phyloP scores from a whole-genome alignment of 2,797 vertebrate species.

The Anabas testudineus region DNA sequence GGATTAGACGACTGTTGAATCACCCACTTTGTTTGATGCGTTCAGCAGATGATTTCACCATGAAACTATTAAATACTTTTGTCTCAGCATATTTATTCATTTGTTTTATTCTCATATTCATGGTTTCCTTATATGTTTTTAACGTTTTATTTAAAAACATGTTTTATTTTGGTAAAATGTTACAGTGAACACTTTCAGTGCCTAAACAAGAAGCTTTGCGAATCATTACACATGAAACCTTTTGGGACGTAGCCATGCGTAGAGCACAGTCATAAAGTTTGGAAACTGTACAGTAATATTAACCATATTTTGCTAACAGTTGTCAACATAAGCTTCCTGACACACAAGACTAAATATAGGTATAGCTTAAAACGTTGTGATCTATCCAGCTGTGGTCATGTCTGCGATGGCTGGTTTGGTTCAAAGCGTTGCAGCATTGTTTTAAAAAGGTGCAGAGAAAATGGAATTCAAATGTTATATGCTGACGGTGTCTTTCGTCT shows the following conservation, averaged over 20 bases:
- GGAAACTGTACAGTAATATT: too few species aligned
- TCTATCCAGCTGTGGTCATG: too few species aligned
- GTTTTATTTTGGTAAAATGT: background rate
- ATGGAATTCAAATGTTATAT: background rate
- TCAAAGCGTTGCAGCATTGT: background rate
- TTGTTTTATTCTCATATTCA: background rate
- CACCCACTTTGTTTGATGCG: background rate
- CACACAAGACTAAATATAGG: background rate
- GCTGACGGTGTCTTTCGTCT: too few species aligned
- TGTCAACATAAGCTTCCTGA: too few species aligned
- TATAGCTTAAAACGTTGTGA: too few species aligned
- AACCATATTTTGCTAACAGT: too few species aligned
- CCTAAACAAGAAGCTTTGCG: too few species aligned
- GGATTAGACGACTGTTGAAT: background rate
- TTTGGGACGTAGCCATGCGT: too few species aligned
- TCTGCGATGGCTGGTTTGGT: background rate
- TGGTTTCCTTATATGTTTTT: too few species aligned
- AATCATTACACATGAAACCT: too few species aligned
- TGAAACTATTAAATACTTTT: background rate
- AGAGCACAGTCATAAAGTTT: too few species aligned
- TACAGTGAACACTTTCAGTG: background rate
- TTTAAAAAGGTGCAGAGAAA: background rate
- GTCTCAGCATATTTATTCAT: background rate
- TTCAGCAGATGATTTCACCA: background rate
- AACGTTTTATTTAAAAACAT: too few species aligned